Base-by-base conservation (phyloP, 2,888 invertebrate species). In the Dynastes hyllus region DNA sequence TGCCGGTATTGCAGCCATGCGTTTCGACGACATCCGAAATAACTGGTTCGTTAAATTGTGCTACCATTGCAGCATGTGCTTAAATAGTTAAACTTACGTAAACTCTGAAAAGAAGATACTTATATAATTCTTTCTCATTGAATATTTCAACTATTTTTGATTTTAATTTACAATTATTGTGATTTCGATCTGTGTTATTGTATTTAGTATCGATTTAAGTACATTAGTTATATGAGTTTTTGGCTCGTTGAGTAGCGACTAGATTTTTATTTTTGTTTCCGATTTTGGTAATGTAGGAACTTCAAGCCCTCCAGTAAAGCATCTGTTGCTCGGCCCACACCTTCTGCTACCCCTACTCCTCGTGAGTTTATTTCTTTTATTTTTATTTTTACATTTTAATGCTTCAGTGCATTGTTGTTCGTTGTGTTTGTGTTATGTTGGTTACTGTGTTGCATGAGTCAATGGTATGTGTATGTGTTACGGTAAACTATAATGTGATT, bases 251-350 rank as follows among this genome's bases (percentile, higher is more conserved):
- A 71, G 76, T 63, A 75, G 76, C 71, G 37, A 40, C 63, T 73
- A 65, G 73, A 67, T 75, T 78, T 73, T 80, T 79, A 53, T 76
- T 80, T 78, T 83, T 81, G 77, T 79, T 83, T 78, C 85, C 84
- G 81, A 85, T 86, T 82, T 81, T 87, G 85, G 85, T 87, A 84
- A 87, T 85, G 79, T 90, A 93, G 93, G 87, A 93, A 93, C 88
- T 93, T 91, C 87, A 89, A 93, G 84, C 91, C 91, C 80, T 92
- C 93, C 61, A 90, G 92, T 83, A 91, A 89, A 85, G 86, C 86
- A 80, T 84, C 87, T 85, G 85, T 87, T 85, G 86, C 86, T 85
- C 88, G 89, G 75, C 87, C 89, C 84, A 91, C 91, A 83, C 86
- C 89, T 84, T 85, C 87, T 85, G 88, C 88, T 83, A 88, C 88